Base-by-base conservation (phyloP, 2,113 vertebrate species). In the Ctenomys sociabilis region DNA sequence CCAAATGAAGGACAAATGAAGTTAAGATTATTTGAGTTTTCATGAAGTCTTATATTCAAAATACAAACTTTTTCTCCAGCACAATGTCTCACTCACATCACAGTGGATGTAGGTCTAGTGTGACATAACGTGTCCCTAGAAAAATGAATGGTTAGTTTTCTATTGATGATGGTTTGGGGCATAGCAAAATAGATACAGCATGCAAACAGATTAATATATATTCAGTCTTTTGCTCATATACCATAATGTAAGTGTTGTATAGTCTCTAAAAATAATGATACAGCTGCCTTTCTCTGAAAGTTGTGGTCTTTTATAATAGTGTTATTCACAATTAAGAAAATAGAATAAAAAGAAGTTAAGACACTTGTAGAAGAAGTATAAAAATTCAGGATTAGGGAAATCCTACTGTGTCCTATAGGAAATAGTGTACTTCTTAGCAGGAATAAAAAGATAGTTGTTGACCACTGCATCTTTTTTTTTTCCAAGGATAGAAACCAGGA, bases 1-100 rank as follows among this genome's bases (percentile, higher is more conserved):
- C 30, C n/a, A 93, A 73, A 63, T 63, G 19, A 93, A 93, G 28
- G 73, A 63, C 6, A 90, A 70, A 72, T 78, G 40, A 21, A 70
- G 32, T 88, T 66, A 88, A 43, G 32, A 59, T 22, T 1, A 84
- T 24, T 61, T 87, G 32, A 96, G 88, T 3, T 90, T 93, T 73
- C 80, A 93, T 37, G 21, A 96, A 93, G 40, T 49, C 30, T 49
- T 43, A 30, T 5, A 93, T 68, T 93, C 7, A 54, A 90, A 92
- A 82, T 59, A 70, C 0, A 93, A 66, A 35, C 28, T 63, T 94
- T 89, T 64, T 68, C 10, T 10, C 57, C 24, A 68, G 93, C 70
- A 14, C 70, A n/a, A 4, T 45, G 1, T 77, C 40, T 94, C 19
- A 26, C 0, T 28, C 13, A 66, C n/a, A 80, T 24, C 8, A 10